Percentiles rank a stretch among this genome's conserved stretches.
phyloP scores from a whole-genome alignment of 2,113 vertebrate species.

The Coturnix japonica region DNA sequence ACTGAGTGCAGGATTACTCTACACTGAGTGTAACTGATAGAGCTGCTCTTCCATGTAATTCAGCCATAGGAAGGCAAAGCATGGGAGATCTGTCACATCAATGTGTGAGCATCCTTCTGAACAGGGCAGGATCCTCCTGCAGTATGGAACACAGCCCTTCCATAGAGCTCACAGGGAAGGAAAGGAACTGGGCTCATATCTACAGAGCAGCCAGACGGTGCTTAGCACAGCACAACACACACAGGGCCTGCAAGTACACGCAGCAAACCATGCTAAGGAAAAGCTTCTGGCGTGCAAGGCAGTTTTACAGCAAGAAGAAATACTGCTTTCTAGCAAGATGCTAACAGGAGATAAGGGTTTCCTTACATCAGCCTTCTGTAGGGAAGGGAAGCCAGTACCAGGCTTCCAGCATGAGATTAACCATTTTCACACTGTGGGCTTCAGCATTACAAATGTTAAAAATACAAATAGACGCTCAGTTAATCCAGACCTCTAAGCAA shows the following conservation, averaged over 20 bases:
- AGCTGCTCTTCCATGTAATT: too few relatives aligned
- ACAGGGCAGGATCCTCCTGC: background rate
- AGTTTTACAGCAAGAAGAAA: background rate
- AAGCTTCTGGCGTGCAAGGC: background rate
- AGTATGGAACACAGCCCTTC: background rate
- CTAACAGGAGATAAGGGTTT: background rate
- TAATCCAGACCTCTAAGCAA: background rate
- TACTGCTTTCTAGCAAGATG: background rate
- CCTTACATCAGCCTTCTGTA: background rate
- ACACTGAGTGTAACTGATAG: too few relatives aligned
- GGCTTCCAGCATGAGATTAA: background rate
- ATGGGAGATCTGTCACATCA: background rate
- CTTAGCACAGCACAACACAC: too few relatives aligned
- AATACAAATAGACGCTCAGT: background rate
- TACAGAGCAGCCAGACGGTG: background rate
- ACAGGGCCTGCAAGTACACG: background rate
- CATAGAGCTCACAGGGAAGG: background rate
- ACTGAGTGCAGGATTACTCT: too few relatives aligned
- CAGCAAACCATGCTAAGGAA: background rate
- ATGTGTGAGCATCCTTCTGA: background rate
- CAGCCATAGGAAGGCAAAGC: too few relatives aligned
- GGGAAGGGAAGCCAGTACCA: background rate
- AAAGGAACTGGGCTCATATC: background rate
- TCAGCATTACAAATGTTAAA: background rate
- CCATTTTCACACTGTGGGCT: background rate